Evolutionary conservation across 64 coral and sea anemone species (phyloP), one percentile per base, ranked within the genome.

Genomic region (Stichodactyla mertensii): DNA sequence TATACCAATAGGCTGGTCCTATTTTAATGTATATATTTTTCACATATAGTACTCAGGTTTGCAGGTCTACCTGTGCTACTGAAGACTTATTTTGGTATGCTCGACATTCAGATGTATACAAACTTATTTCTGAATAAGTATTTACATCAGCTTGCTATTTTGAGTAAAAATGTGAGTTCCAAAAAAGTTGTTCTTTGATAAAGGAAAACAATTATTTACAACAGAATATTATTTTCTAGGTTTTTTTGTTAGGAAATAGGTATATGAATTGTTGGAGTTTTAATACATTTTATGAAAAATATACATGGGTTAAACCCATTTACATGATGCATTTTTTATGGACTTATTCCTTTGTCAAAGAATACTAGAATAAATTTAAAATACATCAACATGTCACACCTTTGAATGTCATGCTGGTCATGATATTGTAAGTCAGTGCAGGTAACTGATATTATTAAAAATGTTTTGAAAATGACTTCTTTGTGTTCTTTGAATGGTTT

Each of bases 371-470:
- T 78, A 86, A 90, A 92, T 92, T 64, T 89, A 61, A 91, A 85
- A 91, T 86, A 87, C 84, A 87, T 69, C 62, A 86, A 87, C 61
- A 87, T 87, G 69, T 74, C 69, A 74, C 26, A 82, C 77, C 31
- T 85, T 23, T 92, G 80, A 78, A 83, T 71, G 91, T 97, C 94
- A 97, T 93, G 94, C 94, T 97, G 94, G 94, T 62, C 84, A 93
- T 92, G 91, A 90, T 86, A 88, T 92, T 91, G 91, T 89, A 92
- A 52, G 57, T 87, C 91, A 92, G 94, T 90, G 94, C 94, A 70
- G 94, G 94, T 79, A 88, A 92, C 91, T 92, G 88, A 92, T 61
- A 79, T 88, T 95, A 52, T 92, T 87, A 95, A 89, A 87, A 92
- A 89, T 79, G 83, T 85, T 85, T 81, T 81, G 78, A 81, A 81